Conservation (phyloP, 92 coral and sea anemone species). For the Porites divaricata region DNA sequence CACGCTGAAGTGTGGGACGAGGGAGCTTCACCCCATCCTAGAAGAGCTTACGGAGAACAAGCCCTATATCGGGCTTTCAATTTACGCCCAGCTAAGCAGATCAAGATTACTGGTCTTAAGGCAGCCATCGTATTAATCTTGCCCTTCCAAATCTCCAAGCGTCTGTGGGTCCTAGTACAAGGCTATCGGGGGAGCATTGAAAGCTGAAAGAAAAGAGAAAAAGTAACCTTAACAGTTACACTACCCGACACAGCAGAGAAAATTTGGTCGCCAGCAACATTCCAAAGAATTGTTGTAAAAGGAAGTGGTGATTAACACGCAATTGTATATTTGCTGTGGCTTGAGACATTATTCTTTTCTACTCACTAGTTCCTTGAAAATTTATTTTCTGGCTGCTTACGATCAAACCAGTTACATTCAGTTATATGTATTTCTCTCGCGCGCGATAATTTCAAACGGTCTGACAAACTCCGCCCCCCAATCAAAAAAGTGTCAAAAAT, state of each 20-base stretch:
- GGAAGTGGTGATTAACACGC: too few species aligned
- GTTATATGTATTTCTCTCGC: too few species aligned
- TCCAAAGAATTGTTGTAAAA: too few species aligned
- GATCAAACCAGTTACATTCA: too few species aligned
- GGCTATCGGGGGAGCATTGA: constrained; percentile 34
- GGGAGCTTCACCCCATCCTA: constrained; percentile 31
- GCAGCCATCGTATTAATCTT: constrained; percentile 30
- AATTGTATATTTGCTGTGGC: too few species aligned
- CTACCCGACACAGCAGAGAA: constrained; percentile 20
- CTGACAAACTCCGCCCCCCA: too few species aligned
- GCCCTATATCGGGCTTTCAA: constrained; percentile 42
- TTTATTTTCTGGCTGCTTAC: too few species aligned
- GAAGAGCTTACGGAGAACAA: constrained; percentile 53
- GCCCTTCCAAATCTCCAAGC: constrained; percentile 37
- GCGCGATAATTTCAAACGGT: too few species aligned
- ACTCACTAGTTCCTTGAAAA: too few species aligned
- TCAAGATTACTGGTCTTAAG: constrained; percentile 63
- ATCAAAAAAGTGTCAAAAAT: too few species aligned
- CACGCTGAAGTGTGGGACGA: constrained; percentile 62
- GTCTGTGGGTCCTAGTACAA: constrained; percentile 22
- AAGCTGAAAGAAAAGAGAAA: not conserved
- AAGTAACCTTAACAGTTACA: constrained; percentile 24
- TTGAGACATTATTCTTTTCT: too few species aligned
- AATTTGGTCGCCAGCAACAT: constrained; percentile 49
- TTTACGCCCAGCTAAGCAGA: constrained; percentile 40